Conservation (phyloP, 2,888 invertebrate species). For the Ephialtes manifestator region DNA sequence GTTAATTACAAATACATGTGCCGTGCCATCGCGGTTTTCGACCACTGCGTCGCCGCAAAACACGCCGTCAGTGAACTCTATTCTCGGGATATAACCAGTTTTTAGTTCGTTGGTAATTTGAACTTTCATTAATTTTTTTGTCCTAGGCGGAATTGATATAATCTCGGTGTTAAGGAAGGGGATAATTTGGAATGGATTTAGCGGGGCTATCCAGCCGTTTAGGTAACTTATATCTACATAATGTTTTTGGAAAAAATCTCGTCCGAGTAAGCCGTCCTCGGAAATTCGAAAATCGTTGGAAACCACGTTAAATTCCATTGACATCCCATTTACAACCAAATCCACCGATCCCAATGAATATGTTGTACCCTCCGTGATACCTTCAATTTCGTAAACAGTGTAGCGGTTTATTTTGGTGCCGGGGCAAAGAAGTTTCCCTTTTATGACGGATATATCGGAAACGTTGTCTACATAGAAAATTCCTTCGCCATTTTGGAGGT, state of each 20-base stretch:
- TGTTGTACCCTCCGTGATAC: neutral
- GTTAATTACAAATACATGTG: neutral
- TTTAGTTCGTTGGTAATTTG: neutral
- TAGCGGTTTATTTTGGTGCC: too few species aligned
- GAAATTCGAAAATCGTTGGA: neutral
- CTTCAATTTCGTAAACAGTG: too few species aligned
- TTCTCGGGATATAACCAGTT: neutral
- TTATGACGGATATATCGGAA: constrained; percentile 25
- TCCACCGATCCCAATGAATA: constrained; percentile 8
- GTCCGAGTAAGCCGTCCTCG: too few species aligned
- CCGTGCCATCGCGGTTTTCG: constrained; percentile 9
- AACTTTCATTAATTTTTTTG: neutral
- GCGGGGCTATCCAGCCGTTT: neutral
- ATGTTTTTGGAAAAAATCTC: constrained; percentile 16
- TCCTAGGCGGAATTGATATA: neutral
- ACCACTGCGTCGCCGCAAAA: constrained; percentile 13
- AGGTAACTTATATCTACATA: constrained; percentile 4
- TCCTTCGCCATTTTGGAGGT: neutral
- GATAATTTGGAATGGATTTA: neutral
- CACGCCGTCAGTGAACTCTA: too few species aligned
- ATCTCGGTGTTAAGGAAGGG: neutral
- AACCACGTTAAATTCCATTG: constrained; percentile 2
- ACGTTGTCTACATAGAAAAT: constrained; percentile 27
- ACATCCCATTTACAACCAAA: neutral
- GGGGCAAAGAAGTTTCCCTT: neutral